A percentile compares a stretch with the other conserved stretches of the same genome.
Evolutionary conservation across 2,797 vertebrate species (phyloP).

Genomic region (Manis javanica): DNA sequence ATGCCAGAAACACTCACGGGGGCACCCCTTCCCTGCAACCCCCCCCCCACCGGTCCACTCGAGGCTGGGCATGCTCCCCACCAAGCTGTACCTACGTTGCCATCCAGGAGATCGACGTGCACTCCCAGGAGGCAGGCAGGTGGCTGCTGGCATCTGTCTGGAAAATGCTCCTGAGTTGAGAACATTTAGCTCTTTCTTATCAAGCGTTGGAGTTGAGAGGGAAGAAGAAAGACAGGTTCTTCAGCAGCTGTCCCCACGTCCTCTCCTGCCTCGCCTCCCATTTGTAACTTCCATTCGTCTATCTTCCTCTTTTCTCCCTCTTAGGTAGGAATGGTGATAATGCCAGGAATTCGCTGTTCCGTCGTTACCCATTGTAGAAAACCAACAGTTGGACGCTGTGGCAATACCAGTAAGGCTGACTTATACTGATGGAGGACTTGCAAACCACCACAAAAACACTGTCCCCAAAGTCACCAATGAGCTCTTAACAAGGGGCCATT

Average conservation of each 20-base stretch:
- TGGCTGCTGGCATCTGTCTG: not conserved
- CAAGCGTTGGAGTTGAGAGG: not conserved
- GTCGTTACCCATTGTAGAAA: not conserved
- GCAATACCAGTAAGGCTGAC: not conserved
- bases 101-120: not conserved
- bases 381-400: not conserved
- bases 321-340: not conserved
- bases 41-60: too few species aligned
- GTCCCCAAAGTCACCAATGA: not conserved
- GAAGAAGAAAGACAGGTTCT: not conserved
- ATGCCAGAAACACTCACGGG: too few species aligned
- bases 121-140: not conserved
- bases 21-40: too few species aligned
- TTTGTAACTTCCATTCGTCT: too few species aligned
- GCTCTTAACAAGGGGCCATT: too few species aligned
- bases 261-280: not conserved
- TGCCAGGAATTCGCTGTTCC: not conserved
- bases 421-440: not conserved
- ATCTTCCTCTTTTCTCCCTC: not conserved
- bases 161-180: not conserved
- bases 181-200: not conserved
- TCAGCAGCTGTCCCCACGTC: not conserved
- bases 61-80: accelerated
- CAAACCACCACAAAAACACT: not conserved
- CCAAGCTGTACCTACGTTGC: not conserved